These are phyloP conservation scores for Zaprionus ornatus DNA, from an alignment of 1,140 invertebrate species.

Conservation along the genomic window DNA sequence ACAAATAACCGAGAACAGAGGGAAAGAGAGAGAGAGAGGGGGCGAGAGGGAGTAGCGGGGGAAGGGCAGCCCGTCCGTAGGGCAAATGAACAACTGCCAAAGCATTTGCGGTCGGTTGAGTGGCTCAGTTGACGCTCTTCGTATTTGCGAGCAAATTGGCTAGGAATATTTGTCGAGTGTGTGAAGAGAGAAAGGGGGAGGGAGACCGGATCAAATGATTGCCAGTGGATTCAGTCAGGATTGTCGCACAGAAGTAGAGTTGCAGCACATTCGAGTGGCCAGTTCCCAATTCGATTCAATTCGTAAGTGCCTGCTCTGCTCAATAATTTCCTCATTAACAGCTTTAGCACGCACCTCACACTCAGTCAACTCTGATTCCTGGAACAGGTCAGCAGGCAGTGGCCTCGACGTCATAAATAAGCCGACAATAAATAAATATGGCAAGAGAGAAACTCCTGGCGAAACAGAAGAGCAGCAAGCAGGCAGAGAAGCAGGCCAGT, in stretches of 20 bases:
- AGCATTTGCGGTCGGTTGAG: slow-evolving; percentile 66
- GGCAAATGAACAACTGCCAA: slow-evolving; percentile 61
- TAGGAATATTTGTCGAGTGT: slow-evolving; percentile 39
- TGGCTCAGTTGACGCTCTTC: slow-evolving; percentile 35
- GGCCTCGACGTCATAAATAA: slow-evolving; percentile 58
- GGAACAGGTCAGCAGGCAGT: slow-evolving; percentile 34
- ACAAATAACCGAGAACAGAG: slow-evolving; percentile 46
- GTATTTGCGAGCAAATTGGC: slow-evolving; percentile 67
- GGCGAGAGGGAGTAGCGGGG: neutral
- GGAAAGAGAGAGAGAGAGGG: neutral
- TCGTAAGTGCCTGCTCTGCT: slow-evolving; percentile 27
- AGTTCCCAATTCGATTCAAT: slow-evolving; percentile 30
- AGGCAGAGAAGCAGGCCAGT: neutral
- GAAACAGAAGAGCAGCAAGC: neutral
- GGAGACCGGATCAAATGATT: neutral
- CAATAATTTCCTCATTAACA: slow-evolving; percentile 70
- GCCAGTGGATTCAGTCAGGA: slow-evolving; percentile 45
- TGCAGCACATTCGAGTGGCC: slow-evolving; percentile 5
- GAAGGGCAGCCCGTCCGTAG: slow-evolving; percentile 1
- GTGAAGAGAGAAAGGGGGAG: neutral
- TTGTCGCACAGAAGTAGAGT: slow-evolving; percentile 10
- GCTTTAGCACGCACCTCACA: slow-evolving; percentile 48
- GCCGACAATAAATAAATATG: slow-evolving; percentile 63
- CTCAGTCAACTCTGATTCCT: neutral
- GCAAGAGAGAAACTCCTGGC: slow-evolving; percentile 20